Evolutionary conservation across 2,888 invertebrate species (phyloP), one percentile per base, ranked within the genome.

Genomic region (Tetanocera ferruginea): DNA sequence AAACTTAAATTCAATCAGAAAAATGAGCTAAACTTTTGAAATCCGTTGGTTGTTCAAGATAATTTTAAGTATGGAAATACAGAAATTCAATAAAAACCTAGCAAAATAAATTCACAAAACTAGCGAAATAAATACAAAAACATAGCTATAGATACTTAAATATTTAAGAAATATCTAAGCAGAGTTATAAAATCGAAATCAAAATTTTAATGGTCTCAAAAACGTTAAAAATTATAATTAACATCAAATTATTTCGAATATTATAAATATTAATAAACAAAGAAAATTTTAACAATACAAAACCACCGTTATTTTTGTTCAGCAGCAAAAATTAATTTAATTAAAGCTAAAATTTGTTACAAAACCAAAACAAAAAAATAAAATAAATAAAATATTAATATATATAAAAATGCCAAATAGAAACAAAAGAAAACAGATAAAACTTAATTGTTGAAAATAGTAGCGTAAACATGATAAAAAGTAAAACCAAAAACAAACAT

Each of bases 221-320:
- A 43, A 11, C 1, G 11, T 43, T 43, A 43, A 43, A 43, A 43
- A 43, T 0, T 11, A 11, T 1, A 1, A 11, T 11, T 11, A 43
- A 43, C 37, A 37, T 43, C 3, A 1, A 43, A 43, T 6, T 43
- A 43, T 43, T 43, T 43, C 43, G 43, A 43, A 43, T 43, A 43
- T 43, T 43, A 43, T 14, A 43, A 43, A 43, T 11, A 11, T 43
- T 43, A 3, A 43, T 43, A 3, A 43, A 43, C 14, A 43, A 14
- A 3, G 14, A 43, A 43, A 1, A 43, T 43, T 43, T 43, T 43
- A 43, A 43, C n/a, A 25, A 76, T 79, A 77, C 77, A 76, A 75
- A 78, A 80, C 80, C 80, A 80, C 80, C 80, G 80, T 80, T 78
- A 71, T 71, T 76, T 71, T 76, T 62, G 25, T 71, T 60, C 64